phyloP scores from a whole-genome alignment of 2,113 vertebrate species.

The Kryptolebias marmoratus region DNA sequence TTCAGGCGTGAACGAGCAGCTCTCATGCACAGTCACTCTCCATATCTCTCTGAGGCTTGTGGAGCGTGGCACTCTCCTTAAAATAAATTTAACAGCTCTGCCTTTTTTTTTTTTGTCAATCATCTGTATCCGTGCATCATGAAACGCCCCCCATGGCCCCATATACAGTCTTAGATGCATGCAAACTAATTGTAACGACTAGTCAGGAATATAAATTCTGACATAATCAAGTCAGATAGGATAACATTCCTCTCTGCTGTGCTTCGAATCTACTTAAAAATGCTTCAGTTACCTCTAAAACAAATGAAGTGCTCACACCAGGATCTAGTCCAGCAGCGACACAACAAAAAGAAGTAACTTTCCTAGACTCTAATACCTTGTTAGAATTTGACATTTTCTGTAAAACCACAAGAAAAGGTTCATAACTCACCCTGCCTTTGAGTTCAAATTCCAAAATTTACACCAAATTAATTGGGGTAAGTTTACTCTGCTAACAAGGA shows the following conservation, averaged over 20 bases:
- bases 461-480: no score
- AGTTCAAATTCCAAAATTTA: background rate
- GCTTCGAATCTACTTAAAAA: background rate
- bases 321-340: no score
- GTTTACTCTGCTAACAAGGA: background rate
- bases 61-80: conserved; percentile 22
- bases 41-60: conserved; percentile 11
- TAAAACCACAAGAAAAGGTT: background rate
- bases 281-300: no score
- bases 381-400: background rate
- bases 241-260: background rate
- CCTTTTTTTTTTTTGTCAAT: background rate
- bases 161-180: no score
- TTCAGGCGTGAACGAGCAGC: conserved; percentile 45
- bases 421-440: background rate
- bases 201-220: background rate
- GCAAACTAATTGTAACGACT: no score
- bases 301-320: no score
- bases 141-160: no score
- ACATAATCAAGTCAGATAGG: background rate
- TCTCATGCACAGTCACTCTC: conserved; percentile 51
- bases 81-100: conserved; percentile 27
- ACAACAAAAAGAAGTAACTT: no score
- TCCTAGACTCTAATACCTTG: background rate
- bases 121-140: no score